Conservation (phyloP, 2,888 invertebrate species). For the Polydrusus cervinus region DNA sequence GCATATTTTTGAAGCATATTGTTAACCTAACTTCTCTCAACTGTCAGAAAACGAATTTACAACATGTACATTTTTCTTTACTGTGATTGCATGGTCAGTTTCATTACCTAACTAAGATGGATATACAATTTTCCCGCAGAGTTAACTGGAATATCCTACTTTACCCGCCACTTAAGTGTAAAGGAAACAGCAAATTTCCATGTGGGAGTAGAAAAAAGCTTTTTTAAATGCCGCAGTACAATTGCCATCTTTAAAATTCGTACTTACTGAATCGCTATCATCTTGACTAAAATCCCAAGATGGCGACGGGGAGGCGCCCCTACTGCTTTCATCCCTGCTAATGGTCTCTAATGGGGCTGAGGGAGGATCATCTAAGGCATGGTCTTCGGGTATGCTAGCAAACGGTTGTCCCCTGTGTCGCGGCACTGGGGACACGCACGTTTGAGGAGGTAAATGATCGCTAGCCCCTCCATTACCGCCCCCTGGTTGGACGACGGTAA, state of each 20-base stretch:
- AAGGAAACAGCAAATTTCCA: no score
- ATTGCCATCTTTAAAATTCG: background rate
- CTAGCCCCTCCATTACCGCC: constrained; percentile 22
- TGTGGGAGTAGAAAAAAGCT: no score
- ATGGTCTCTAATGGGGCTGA: constrained; percentile 51
- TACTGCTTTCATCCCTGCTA: constrained; percentile 56
- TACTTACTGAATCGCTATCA: constrained; percentile 68
- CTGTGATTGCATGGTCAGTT: no score
- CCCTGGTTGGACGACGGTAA: constrained; percentile 67
- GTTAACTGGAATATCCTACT: no score
- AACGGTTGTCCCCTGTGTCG: constrained; percentile 70
- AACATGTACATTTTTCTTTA: no score
- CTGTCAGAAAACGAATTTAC: no score
- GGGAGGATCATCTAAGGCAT: constrained; percentile 70
- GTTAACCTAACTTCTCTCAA: no score
- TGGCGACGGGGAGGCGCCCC: constrained; percentile 68
- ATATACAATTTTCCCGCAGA: no score
- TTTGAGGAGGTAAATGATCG: constrained; percentile 59
- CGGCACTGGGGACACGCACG: constrained; percentile 65
- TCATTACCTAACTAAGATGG: no score
- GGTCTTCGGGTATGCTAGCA: constrained; percentile 72
- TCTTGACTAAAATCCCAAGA: constrained; percentile 70
- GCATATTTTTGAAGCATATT: no score
- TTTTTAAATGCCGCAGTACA: constrained; percentile 3
- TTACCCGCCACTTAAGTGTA: no score